Evolutionary conservation across 2,888 invertebrate species (phyloP), one percentile per base, ranked within the genome.

Genomic region (Pilophorus perplexus): DNA sequence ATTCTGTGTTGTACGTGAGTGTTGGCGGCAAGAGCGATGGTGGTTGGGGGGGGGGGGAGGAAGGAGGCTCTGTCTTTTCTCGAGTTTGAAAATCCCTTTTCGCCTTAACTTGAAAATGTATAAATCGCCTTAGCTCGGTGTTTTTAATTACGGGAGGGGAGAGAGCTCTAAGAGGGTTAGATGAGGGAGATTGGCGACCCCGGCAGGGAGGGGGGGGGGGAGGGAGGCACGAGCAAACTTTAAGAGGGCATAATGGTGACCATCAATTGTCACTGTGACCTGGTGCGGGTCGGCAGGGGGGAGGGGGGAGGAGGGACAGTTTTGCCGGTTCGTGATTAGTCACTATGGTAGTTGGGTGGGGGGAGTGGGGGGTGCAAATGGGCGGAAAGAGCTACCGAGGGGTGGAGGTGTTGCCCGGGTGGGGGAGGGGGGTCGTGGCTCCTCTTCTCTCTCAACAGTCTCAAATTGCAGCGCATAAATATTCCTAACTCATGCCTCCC

Each of bases 221-320:
- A 14, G 16, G 33, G 10, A 12, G 37, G 33, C 33, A 28, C 10
- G 33, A 40, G 42, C 40, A 42, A 59, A 59, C 59, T 59, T 59
- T 59, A 59, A 59, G 59, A 59, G 59, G 59, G 59, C 59, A 42
- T 59, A 59, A 59, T 59, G 59, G 59, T 59, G 59, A 59, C 44
- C 59, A 59, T 59, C 59, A 59, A 59, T 59, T 59, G 59, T 59
- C 59, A 59, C 59, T 38, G 59, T 16, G 59, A n/a, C n/a, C n/a
- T n/a, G n/a, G 22, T 59, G 40, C 40, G 38, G 42, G 23, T 20
- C 25, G 40, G 55, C n/a, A 55, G 18, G 33, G 54, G 3, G 2
- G 27, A 12, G 2, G 18, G 28, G 37, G 18, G 28, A 14, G 33
- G 18, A 33, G 10, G 38, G n/a, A 37, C 38, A 37, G 55, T 55